Evolutionary conservation across 2,888 invertebrate species (phyloP), one percentile per base, ranked within the genome.

Genomic region (Fabriciana adippe): DNA sequence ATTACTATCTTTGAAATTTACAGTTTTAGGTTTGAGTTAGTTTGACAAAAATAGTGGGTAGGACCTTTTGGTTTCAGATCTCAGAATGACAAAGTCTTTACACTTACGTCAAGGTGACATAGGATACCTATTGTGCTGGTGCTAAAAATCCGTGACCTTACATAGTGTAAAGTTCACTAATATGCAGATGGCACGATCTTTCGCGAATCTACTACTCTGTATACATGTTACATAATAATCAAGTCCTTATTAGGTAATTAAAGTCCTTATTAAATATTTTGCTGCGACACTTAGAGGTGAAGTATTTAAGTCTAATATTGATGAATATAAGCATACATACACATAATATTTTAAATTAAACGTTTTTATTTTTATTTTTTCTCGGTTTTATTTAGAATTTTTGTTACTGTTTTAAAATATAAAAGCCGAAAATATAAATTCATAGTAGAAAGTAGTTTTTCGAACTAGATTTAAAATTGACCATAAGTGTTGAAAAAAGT

Each of bases 121-220:
- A 85, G 84, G 86, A 87, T 88, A 83, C 64, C 86, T 88, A 89
- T 89, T 89, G 88, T 90, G 83, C 87, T 85, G 85, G 88, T 84
- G 88, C 88, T 91, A 90, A 90, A 88, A 84, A 90, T 81, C 86
- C 88, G 83, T 90, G 90, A 92, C 92, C 92, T 92, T 89, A 91
- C 78, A 75, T 75, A 78, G 89, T 86, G 88, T 90, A 90, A 88
- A 92, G 91, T 92, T 91, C 91, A 90, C 81, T 83, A 79, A 86
- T 75, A 82, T 86, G 84, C 85, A 87, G 80, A 84, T 83, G 83
- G 80, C 82, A 84, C 82, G 85, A 86, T 80, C 76, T 78, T 67
- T 11, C 8, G 75, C 73, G 15, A 18, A 41, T 50, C 14, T 11
- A 51, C 4, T 11, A 50, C 3, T 31, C 35, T 51, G 31, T 61